A percentile compares a stretch with the other conserved stretches of the same genome.
Evolutionary conservation across 2,888 invertebrate genomes (phyloP).

Genomic region (Aporophyla nigra): DNA sequence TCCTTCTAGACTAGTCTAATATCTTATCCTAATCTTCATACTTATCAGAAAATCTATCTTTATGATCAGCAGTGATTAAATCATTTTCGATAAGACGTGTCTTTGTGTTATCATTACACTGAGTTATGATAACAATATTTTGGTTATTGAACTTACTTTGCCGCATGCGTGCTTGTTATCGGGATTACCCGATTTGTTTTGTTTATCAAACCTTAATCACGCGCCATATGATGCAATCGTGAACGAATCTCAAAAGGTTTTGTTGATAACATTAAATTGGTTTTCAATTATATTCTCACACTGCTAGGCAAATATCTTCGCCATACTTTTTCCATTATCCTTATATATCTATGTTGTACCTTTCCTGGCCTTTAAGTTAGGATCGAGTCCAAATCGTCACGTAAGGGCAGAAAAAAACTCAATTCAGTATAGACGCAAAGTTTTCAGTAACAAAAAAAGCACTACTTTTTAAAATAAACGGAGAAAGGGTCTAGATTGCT

Average conservation of each 20-base stretch:
- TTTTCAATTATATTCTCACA: too few relatives aligned
- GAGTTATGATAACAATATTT: not conserved
- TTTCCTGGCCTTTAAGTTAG: too few relatives aligned
- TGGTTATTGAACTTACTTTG: slow-evolving; percentile 29
- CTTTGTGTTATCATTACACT: not conserved
- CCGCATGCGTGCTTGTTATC: not conserved
- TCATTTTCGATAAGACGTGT: not conserved
- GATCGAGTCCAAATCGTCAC: too few relatives aligned
- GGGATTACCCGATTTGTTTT: not conserved
- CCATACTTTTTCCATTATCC: too few relatives aligned
- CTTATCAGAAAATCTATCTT: not conserved
- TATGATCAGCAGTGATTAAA: not conserved
- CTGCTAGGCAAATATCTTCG: too few relatives aligned
- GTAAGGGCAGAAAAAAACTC: too few relatives aligned
- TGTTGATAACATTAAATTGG: too few relatives aligned
- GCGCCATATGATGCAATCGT: not conserved
- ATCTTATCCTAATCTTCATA: not conserved
- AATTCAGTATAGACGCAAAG: too few relatives aligned
- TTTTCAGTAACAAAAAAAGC: too few relatives aligned
- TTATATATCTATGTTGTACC: too few relatives aligned
- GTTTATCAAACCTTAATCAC: not conserved
- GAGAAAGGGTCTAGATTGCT: too few relatives aligned
- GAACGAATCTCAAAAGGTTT: not conserved
- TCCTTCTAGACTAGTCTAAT: not conserved
- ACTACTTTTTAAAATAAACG: too few relatives aligned